These are phyloP conservation scores for Drosophila siamana DNA, from an alignment of 2,888 invertebrate genomes.

Conservation along the genomic window DNA sequence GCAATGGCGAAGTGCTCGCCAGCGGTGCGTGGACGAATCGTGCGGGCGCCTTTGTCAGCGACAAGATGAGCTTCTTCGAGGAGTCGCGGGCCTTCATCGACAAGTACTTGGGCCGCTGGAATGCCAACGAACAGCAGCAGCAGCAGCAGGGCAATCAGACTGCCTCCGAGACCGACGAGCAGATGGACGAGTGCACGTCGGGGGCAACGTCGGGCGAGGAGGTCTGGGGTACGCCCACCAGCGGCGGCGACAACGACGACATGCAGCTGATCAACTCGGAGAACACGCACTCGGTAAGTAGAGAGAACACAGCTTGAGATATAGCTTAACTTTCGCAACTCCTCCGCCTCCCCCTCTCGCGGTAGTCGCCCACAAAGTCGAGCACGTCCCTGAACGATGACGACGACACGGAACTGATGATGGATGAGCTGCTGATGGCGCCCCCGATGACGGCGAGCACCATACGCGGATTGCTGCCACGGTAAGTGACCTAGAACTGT, in stretches of 20 bases:
- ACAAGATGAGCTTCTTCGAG: conserved; percentile 91
- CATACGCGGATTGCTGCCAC: conserved; percentile 89
- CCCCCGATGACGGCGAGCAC: conserved; percentile 91
- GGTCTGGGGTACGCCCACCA: conserved; percentile 95
- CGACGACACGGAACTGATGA: conserved; percentile 93
- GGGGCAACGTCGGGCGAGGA: conserved; percentile 94
- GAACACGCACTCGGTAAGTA: conserved; percentile 88
- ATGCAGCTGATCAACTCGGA: conserved; percentile 89
- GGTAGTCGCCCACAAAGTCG: conserved; percentile 88
- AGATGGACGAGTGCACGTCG: conserved; percentile 90
- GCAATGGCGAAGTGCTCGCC: conserved; percentile 67
- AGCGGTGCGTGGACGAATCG: conserved; percentile 89
- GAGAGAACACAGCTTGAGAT: too few relatives aligned
- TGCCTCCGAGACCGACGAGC: conserved; percentile 87
- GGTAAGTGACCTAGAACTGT: conserved; percentile 83
- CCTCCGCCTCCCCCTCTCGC: too few relatives aligned
- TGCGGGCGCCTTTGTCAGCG: conserved; percentile 92
- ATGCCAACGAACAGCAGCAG: conserved; percentile 73
- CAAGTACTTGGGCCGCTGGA: conserved; percentile 87
- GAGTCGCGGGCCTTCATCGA: conserved; percentile 86
- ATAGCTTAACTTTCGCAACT: too few relatives aligned
- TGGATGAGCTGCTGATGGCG: conserved; percentile 92
- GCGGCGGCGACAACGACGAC: conserved; percentile 93
- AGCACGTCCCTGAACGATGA: conserved; percentile 89
- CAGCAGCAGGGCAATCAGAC: conserved; percentile 35